phyloP scores from a whole-genome alignment of 1,140 invertebrate species.

The Temnothorax longispinosus region DNA sequence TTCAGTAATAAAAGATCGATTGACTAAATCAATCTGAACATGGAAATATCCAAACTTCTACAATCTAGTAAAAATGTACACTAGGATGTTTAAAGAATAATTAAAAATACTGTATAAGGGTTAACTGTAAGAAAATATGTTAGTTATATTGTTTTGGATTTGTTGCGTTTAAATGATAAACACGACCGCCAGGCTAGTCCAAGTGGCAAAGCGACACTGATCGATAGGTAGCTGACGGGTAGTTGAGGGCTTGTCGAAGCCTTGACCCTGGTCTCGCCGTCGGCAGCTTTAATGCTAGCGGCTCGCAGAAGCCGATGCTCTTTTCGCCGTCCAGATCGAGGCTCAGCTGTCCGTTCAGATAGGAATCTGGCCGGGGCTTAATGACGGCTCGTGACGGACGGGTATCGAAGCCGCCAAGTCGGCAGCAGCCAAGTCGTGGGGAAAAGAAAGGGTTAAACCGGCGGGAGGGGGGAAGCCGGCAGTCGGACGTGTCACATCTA shows the following conservation, averaged over 20 bases:
- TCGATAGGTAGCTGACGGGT: constrained; percentile 78
- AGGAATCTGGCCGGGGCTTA: constrained; percentile 80
- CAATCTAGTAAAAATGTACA: neutral
- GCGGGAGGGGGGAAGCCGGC: constrained; percentile 46
- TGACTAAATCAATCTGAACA: neutral
- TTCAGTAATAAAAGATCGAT: neutral
- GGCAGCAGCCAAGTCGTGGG: constrained; percentile 62
- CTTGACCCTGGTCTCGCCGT: constrained; percentile 77
- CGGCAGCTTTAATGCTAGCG: constrained; percentile 75
- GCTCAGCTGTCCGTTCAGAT: constrained; percentile 79
- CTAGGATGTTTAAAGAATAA: neutral
- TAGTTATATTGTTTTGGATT: constrained; percentile 9
- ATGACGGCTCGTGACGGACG: constrained; percentile 82
- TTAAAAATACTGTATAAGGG: neutral
- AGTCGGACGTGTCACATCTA: constrained; percentile 78
- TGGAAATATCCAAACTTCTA: neutral
- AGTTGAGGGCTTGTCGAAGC: constrained; percentile 78
- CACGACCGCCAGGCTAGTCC: neutral
- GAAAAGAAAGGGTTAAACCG: constrained; percentile 62
- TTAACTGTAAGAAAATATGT: neutral
- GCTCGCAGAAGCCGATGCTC: constrained; percentile 69
- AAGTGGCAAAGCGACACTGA: constrained; percentile 70
- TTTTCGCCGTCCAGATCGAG: constrained; percentile 68
- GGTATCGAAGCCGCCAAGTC: constrained; percentile 76
- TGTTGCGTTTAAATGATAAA: neutral